These are phyloP conservation scores for Uloborus diversus DNA, from an alignment of 1,140 invertebrate genomes.

Conservation along the genomic window DNA sequence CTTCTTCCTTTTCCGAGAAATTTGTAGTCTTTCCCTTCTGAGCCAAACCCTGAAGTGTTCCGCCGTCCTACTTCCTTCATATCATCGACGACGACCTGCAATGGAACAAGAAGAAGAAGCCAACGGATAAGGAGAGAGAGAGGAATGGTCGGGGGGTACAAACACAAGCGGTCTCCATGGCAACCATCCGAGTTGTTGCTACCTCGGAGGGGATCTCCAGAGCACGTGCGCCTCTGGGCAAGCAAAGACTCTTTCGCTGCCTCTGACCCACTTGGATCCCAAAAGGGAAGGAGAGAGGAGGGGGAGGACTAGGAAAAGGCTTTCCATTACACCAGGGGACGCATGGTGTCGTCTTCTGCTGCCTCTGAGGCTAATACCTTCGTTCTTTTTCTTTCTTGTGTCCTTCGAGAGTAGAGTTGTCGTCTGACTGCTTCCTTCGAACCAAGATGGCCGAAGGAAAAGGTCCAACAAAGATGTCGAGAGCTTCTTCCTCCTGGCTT, in stretches of 20 bases:
- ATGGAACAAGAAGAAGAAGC: neutral
- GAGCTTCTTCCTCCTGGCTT: conserved; percentile 24
- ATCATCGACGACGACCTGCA: conserved; percentile 23
- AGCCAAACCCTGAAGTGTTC: conserved; percentile 16
- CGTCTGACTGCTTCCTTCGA: neutral
- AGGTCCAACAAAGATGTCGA: conserved; percentile 47
- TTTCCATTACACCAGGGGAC: conserved; percentile 52
- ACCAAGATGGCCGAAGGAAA: conserved; percentile 49
- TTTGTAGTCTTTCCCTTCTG: conserved; percentile 12
- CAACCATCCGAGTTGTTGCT: conserved; percentile 14
- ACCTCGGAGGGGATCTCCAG: conserved; percentile 5
- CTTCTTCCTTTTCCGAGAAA: neutral
- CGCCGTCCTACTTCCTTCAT: conserved; percentile 40
- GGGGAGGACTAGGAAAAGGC: conserved; percentile 5
- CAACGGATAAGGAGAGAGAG: neutral
- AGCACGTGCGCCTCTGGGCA: conserved; percentile 37
- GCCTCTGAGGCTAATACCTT: conserved; percentile 49
- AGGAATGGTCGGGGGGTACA: neutral
- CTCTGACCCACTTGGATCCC: conserved; percentile 47
- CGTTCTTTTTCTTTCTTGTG: conserved; percentile 19
- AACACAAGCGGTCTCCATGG: conserved; percentile 46
- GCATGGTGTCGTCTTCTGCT: conserved; percentile 41
- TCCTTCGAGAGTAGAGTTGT: conserved; percentile 41
- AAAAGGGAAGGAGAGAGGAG: neutral
- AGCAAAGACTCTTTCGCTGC: conserved; percentile 23